Evolutionary conservation across 2,888 invertebrate genomes (phyloP).

Genomic region (Micropterix aruncella): DNA sequence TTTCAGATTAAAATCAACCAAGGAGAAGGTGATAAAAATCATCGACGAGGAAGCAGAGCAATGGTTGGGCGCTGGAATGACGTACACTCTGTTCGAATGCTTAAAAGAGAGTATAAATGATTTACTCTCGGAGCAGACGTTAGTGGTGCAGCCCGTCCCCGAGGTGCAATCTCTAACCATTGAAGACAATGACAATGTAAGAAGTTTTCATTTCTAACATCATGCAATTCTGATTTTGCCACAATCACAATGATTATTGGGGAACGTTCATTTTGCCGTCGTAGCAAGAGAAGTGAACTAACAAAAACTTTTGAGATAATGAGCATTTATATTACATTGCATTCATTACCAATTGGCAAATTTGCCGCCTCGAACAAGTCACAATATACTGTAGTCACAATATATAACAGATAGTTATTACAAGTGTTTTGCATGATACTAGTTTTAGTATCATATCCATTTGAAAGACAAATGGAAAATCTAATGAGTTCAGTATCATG

Average conservation of each 20-base stretch:
- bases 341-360: too few species aligned
- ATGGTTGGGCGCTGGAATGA: constrained; percentile 85
- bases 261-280: too few species aligned
- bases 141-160: constrained; percentile 29
- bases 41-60: constrained; percentile 62
- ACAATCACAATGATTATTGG: constrained; percentile 4
- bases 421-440: too few species aligned
- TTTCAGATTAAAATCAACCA: constrained; percentile 49
- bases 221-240: not conserved
- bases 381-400: too few species aligned
- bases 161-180: constrained; percentile 42
- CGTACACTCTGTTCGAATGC: constrained; percentile 85
- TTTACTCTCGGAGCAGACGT: constrained; percentile 57
- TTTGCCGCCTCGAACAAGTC: too few species aligned
- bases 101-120: constrained; percentile 69
- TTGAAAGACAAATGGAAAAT: too few species aligned
- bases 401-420: too few species aligned
- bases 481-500: too few species aligned
- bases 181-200: constrained; percentile 29
- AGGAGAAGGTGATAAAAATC: constrained; percentile 48
- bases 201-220: constrained; percentile 5
- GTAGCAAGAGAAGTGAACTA: too few species aligned
- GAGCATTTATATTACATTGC: too few species aligned
- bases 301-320: too few species aligned
- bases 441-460: too few species aligned